Evolutionary conservation across 2,888 invertebrate species (phyloP), one percentile per base, ranked within the genome.

Genomic region (Tridacna gigas): DNA sequence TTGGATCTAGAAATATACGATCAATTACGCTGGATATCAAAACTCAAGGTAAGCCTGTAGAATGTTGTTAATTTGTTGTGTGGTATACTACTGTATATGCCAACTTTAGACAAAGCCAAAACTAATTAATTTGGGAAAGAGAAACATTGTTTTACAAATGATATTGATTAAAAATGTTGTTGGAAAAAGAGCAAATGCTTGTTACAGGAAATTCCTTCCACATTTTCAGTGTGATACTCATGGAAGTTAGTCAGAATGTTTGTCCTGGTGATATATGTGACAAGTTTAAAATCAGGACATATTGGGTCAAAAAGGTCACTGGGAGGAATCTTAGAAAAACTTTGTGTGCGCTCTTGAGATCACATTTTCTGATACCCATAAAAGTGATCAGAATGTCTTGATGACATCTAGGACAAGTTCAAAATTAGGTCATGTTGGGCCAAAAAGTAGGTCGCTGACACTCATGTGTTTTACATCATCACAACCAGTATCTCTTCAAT

Each of bases 41-140:
- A 84, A 82, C 86, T 51, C 85, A 86, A 80, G 86, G 88, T 87
- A 61, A 79, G 78, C 37, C 37, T 37, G 37, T 37, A 37, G 37
- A 37, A 37, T 37, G 37, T n/a, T 37, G 37, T 37, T 37, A 37
- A 37, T 37, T 37, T 37, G 3, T 37, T 37, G 37, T 37, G 7
- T 37, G 37, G 7, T 37, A 7, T 37, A 37, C 37, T 37, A 2
- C 7, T 37, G 37, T 37, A 37, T n/a, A n/a, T n/a, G 37, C 37
- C 7, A 37, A 2, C 7, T 37, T 37, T 37, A 37, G 37, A n/a
- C n/a, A n/a, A n/a, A n/a, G n/a, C n/a, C n/a, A n/a, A n/a, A n/a
- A n/a, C n/a, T n/a, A 51, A 18, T 51, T 18, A 51, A 13, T 51
- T 11, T 51, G 18, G 51, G 51, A 13, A 18, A 51, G 18, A 56